Conservation (phyloP, 2,888 invertebrate species). For the Malachius bipustulatus region DNA sequence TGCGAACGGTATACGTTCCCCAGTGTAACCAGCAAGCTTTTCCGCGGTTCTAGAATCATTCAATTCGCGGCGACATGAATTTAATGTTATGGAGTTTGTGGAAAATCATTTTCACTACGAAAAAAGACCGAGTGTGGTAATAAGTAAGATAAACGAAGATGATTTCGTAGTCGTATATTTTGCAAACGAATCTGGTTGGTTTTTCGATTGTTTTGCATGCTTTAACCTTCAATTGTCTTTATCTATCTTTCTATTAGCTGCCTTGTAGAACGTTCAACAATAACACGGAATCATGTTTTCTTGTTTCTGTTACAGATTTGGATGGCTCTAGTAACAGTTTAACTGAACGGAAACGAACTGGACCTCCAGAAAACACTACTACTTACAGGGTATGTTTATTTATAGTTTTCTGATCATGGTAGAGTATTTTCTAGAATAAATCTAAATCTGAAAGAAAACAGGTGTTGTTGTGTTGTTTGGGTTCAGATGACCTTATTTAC, state of each 20-base stretch:
- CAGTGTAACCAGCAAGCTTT: too few relatives aligned
- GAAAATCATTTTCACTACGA: slow-evolving; percentile 14
- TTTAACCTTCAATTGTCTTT: too few relatives aligned
- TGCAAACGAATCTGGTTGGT: slow-evolving; percentile 20
- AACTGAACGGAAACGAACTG: slow-evolving; percentile 47
- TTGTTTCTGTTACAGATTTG: slow-evolving; percentile 38
- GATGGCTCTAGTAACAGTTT: slow-evolving; percentile 37
- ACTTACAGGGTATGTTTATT: slow-evolving; percentile 68
- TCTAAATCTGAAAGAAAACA: too few relatives aligned
- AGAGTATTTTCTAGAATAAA: too few relatives aligned
- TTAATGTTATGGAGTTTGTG: slow-evolving; percentile 15
- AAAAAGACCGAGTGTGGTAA: slow-evolving; percentile 14
- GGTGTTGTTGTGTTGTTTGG: too few relatives aligned
- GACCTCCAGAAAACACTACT: slow-evolving; percentile 64
- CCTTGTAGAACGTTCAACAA: background rate
- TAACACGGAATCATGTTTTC: too few relatives aligned
- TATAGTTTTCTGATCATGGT: too few relatives aligned
- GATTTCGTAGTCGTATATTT: slow-evolving; percentile 23
- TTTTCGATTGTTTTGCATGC: slow-evolving; percentile 5
- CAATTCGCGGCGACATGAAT: too few relatives aligned
- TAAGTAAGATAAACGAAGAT: slow-evolving; percentile 16
- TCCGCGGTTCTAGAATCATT: too few relatives aligned
- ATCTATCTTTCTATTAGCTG: too few relatives aligned
- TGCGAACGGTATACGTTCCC: too few relatives aligned
- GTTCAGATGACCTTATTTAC: too few relatives aligned